Base-by-base conservation (phyloP, 1,140 invertebrate genomes). In the Bombus waltoni region DNA sequence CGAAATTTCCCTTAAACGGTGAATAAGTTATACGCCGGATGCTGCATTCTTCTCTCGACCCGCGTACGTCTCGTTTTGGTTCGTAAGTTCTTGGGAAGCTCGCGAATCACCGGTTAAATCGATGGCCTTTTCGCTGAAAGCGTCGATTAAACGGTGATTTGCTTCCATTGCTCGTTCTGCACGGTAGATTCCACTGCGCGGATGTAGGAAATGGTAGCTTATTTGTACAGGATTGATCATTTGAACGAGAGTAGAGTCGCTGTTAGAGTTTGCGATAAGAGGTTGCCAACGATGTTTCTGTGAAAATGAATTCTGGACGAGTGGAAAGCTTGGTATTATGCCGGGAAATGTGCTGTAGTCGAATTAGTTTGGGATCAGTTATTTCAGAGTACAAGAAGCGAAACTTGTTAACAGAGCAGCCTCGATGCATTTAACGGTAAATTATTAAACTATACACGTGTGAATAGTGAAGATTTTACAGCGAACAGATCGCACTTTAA, bases 11-110 rank as follows among this genome's bases (percentile, higher is more conserved):
- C 92, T 91, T 88, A 90, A 93, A 92, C 92, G 91, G 76, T 93
- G 92, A 93, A 94, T 94, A 94, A 93, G 88, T 94, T 92, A 93
- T 91, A 89, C 57, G 76, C 59, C 6, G 38, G 70, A 32, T 8
- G 81, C 47, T 89, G 88, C 84, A 89, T 89, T 86, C 65, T 89
- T 84, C 75, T 71, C 86, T 44, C n/a, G 13, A 8, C 22, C 1
- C 25, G 35, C n/a, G 9, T 35, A 22, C 32, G 8, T 35, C 11
- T 18, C 59, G 57, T 53, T 82, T 74, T n/a, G 11, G 5, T 32
- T 66, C 6, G 13, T 32, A 62, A n/a, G 11, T n/a, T n/a, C 28
- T 62, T 62, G 59, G 28, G 11, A 62, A 62, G 28, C 11, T 62
- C 10, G 59, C 28, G 59, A 62, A 62, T 62, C 59, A 13, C 28